Evolutionary conservation across 1,140 invertebrate species (phyloP), one percentile per base, ranked within the genome.

Genomic region (fruit fly (Drosophila melanogaster)): DNA sequence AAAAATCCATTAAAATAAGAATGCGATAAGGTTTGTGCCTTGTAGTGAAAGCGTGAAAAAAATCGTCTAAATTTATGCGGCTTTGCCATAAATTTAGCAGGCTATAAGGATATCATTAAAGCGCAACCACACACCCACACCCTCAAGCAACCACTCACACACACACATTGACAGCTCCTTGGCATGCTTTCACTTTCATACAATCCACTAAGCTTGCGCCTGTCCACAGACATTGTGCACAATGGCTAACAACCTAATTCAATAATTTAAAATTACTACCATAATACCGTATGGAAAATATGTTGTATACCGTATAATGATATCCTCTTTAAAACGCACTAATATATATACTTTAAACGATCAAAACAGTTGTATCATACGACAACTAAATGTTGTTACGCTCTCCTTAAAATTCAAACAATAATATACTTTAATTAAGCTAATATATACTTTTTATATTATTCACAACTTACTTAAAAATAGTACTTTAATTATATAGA

Each of bases 1-100:
- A 90, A 90, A 90, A 90, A 90, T 90, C 85, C 85, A 90, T 90
- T 90, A 90, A 90, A 90, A 90, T 90, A 90, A 90, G 84, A 90
- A 85, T 81, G 72, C 77, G 84, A 89, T 89, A 89, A 89, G 85
- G 80, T 75, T 74, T 41, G 44, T 53, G 69, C 67, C 81, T 81
- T 74, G 59, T 78, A 87, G 83, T 86, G 84, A 85, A 79, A 87
- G 80, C 80, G 77, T 90, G 80, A 90, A 89, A 89, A 62, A 87
- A 83, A 84, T 66, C 77, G 71, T 77, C 84, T 64, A 87, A 89
- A 87, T 89, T 79, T 89, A 87, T 87, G 84, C 84, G 72, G 84
- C 84, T 87, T 87, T 89, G 79, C 84, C 84, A 87, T 87, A 87
- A 87, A 87, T 87, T 86, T 83, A 72, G 76, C 79, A 77, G 77